These are phyloP conservation scores for Centropus unirufus DNA, from an alignment of 2,113 vertebrate species.

Conservation along the genomic window DNA sequence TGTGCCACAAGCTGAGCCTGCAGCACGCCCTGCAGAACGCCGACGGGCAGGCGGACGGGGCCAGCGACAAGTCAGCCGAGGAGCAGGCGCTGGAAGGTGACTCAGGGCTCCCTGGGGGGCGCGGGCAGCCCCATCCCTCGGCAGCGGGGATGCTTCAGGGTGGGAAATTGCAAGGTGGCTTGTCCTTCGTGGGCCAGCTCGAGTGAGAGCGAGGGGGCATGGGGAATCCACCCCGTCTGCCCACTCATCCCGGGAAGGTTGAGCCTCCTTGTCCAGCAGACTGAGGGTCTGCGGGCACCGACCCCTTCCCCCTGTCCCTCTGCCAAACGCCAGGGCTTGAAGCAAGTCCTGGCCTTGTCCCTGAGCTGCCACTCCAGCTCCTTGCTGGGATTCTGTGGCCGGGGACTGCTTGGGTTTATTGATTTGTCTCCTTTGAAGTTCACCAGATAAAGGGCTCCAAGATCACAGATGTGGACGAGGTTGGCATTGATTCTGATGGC, in stretches of 20 bases:
- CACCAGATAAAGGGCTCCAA: constrained; percentile 72
- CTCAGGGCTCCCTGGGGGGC: rapidly evolving
- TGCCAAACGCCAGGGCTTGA: not conserved
- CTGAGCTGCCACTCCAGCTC: not conserved
- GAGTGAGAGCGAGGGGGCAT: rapidly evolving
- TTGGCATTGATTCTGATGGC: constrained; percentile 30
- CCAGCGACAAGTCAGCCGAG: constrained; percentile 79
- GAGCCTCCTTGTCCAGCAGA: not conserved
- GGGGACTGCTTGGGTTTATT: not conserved
- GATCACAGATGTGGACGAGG: constrained; percentile 36
- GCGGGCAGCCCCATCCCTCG: rapidly evolving
- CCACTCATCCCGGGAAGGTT: rapidly evolving
- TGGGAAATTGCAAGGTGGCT: not conserved
- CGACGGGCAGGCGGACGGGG: constrained; percentile 78
- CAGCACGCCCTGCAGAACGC: constrained; percentile 82
- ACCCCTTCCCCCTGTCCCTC: not conserved
- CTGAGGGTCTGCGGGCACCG: not conserved
- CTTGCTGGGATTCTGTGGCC: rapidly evolving
- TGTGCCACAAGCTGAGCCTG: constrained; percentile 88
- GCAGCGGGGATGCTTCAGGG: not conserved
- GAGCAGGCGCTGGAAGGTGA: constrained; percentile 77
- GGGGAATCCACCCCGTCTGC: not conserved
- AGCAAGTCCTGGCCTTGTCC: not conserved
- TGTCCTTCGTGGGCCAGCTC: not conserved
- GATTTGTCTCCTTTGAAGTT: constrained; percentile 54